phyloP scores from a whole-genome alignment of 2,113 vertebrate genomes.

The Pelvicachromis taeniatus region DNA sequence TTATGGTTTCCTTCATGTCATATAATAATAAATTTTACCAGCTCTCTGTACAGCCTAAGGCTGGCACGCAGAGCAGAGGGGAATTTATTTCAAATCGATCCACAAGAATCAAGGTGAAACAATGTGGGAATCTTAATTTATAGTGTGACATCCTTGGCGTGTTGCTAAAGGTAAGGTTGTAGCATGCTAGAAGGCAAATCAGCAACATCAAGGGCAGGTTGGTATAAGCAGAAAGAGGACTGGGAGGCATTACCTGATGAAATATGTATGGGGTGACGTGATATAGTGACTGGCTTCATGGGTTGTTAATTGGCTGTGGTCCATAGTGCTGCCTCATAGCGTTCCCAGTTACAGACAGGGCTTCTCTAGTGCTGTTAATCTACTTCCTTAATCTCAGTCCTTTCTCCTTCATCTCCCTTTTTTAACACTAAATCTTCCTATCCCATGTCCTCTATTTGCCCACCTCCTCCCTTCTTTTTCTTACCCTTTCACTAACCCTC shows the following conservation, averaged over 20 bases:
- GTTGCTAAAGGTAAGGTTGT: constrained; percentile 15
- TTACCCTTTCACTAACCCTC: neutral
- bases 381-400: neutral
- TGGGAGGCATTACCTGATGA: constrained; percentile 11
- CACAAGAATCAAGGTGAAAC: constrained; percentile 50
- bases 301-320: constrained; percentile 24
- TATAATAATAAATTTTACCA: constrained; percentile 8
- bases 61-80: neutral
- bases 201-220: constrained; percentile 7
- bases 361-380: neutral
- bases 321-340: neutral
- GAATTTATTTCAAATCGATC: constrained; percentile 38
- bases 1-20: neutral
- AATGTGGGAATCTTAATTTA: constrained; percentile 45
- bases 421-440: neutral
- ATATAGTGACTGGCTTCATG: neutral
- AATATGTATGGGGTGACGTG: constrained; percentile 25
- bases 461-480: neutral
- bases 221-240: neutral
- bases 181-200: constrained; percentile 2
- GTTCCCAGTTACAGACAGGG: constrained; percentile 14
- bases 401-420: neutral
- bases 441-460: neutral
- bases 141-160: neutral
- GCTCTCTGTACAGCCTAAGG: neutral